Percentiles rank a stretch among this genome's conserved stretches.
Evolutionary conservation across 2,113 vertebrate genomes (phyloP).

Genomic region (Zingel zingel): DNA sequence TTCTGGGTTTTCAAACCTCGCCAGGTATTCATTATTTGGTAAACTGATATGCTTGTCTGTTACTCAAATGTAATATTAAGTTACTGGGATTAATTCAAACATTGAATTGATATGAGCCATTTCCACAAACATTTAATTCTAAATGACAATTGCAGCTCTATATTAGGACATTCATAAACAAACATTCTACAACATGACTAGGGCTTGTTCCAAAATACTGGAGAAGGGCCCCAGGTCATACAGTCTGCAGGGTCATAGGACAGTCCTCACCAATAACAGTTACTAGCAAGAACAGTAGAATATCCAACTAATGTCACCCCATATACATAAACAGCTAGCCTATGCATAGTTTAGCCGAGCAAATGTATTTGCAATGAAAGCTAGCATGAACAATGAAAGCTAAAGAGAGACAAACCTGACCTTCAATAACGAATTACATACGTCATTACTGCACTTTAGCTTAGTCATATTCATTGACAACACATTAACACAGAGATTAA

Average conservation of each 20-base stretch:
- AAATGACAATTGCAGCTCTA: background rate
- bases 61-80: background rate
- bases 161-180: background rate
- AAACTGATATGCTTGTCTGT: background rate
- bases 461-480: background rate
- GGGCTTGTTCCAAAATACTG: too few relatives aligned
- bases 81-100: background rate
- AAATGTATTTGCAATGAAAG: background rate
- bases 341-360: background rate
- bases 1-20: background rate
- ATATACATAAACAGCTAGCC: background rate
- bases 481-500: background rate
- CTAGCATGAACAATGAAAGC: background rate
- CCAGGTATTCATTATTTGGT: too few relatives aligned
- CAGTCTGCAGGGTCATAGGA: background rate
- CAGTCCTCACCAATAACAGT: background rate
- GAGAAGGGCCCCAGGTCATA: background rate
- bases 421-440: slow-evolving; percentile 59
- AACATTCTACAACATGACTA: background rate
- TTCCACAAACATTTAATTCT: background rate
- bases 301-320: background rate
- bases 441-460: background rate
- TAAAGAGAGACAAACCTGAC: slow-evolving; percentile 62
- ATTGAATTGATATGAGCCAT: background rate
- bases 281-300: background rate